phyloP scores from a whole-genome alignment of 2,888 invertebrate species.

The Cerastis leucographa region DNA sequence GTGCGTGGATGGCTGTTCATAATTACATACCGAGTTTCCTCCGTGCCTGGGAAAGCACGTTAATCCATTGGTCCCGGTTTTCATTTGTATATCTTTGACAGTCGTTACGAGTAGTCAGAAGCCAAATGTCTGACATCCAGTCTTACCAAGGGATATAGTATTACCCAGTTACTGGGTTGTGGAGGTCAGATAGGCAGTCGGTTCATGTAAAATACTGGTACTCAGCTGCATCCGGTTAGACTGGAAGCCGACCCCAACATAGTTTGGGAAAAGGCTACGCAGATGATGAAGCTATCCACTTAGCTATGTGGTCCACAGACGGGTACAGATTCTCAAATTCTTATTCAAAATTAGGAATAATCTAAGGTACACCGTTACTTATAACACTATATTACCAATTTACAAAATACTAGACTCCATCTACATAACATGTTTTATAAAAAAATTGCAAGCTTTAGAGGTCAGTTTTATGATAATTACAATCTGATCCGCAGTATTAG shows the following conservation, averaged over 20 bases:
- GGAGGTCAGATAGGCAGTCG: neutral
- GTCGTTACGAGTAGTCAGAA: too few relatives aligned
- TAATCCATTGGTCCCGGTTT: too few relatives aligned
- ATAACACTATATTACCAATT: neutral
- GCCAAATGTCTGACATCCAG: too few relatives aligned
- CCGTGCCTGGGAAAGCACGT: too few relatives aligned
- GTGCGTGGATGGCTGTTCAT: too few relatives aligned
- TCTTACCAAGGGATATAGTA: neutral
- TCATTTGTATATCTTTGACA: too few relatives aligned
- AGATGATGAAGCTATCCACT: too few relatives aligned
- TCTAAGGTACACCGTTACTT: conserved; percentile 6
- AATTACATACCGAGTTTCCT: too few relatives aligned
- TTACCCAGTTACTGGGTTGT: neutral
- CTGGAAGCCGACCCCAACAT: neutral
- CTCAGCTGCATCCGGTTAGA: neutral
- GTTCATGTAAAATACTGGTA: neutral
- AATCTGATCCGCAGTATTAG: neutral
- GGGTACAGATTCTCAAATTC: too few relatives aligned
- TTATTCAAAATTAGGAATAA: neutral
- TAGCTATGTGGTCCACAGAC: too few relatives aligned
- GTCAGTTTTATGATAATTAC: conserved; percentile 12
- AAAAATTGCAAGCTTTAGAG: conserved; percentile 8
- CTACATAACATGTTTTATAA: conserved; percentile 34
- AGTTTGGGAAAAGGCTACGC: too few relatives aligned
- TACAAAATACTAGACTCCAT: neutral